A percentile compares a stretch with the other conserved stretches of the same genome.
Conservation (phyloP, 2,797 vertebrate species). For the Pantherophis vulpinus region DNA sequence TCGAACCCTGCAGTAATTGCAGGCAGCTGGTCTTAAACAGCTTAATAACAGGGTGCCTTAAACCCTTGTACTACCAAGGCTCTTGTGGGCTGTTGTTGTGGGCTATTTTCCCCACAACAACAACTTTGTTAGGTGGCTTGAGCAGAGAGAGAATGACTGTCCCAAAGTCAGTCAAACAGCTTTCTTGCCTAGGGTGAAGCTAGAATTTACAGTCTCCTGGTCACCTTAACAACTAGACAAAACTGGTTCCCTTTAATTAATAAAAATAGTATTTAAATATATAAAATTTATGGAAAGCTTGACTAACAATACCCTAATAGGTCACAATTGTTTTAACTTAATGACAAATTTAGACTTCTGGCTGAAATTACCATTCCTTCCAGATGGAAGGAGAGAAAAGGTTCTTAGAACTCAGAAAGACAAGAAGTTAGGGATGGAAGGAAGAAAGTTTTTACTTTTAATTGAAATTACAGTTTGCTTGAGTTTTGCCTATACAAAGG, state of each 20-base stretch:
- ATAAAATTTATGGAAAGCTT: neutral
- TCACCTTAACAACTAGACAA: neutral
- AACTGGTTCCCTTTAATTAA: neutral
- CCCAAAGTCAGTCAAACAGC: neutral
- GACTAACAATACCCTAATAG: neutral
- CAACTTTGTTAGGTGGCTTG: neutral
- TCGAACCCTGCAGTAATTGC: too few relatives aligned
- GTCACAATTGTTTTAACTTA: neutral
- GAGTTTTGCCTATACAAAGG: neutral
- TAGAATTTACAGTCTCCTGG: neutral
- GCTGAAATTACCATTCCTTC: neutral
- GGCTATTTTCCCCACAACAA: neutral
- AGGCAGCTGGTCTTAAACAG: too few relatives aligned
- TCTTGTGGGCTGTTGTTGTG: too few relatives aligned
- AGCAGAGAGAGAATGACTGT: neutral
- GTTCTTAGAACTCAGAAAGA: neutral
- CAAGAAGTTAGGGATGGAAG: neutral
- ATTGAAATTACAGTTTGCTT: neutral
- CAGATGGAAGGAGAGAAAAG: neutral
- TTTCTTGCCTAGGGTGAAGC: neutral
- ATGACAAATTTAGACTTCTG: neutral
- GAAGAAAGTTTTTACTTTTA: neutral
- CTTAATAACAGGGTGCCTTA: too few relatives aligned
- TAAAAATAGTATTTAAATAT: neutral
- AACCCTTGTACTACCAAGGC: too few relatives aligned